Conservation (phyloP, 23 tunicate species). For the Styela clava region DNA sequence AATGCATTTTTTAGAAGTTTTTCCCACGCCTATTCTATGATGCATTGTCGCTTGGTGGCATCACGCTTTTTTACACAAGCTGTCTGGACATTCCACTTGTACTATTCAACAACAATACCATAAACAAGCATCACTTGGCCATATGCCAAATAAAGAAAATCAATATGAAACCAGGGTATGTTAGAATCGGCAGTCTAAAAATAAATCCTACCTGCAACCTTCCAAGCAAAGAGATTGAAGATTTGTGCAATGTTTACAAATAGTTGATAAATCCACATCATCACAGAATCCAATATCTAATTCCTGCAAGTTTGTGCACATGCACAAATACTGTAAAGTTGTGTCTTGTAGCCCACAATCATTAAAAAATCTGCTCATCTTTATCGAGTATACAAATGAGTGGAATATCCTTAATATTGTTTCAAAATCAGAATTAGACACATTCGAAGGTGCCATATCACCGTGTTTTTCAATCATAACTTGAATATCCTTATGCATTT, state of each 20-base stretch:
- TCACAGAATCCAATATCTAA: constrained; percentile 21
- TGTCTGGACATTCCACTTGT: too few relatives aligned
- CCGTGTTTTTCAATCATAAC: background rate
- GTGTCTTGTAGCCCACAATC: constrained; percentile 13
- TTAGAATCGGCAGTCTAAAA: too few relatives aligned
- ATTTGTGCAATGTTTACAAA: constrained; percentile 3
- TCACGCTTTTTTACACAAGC: too few relatives aligned
- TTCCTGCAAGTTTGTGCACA: background rate
- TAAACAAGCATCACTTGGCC: too few relatives aligned
- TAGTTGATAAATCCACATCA: constrained; percentile 5
- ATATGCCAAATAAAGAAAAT: too few relatives aligned
- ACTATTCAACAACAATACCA: too few relatives aligned
- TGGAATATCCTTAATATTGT: background rate
- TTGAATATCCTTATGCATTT: constrained; percentile 6
- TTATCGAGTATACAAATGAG: background rate
- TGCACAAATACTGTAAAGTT: background rate
- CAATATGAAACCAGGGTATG: too few relatives aligned
- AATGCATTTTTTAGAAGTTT: too few relatives aligned
- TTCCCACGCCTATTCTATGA: too few relatives aligned
- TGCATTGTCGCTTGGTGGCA: too few relatives aligned
- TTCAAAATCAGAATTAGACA: background rate
- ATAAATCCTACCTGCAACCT: constrained; percentile 11
- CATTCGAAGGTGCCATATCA: background rate
- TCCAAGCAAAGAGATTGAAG: background rate
- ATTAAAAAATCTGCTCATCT: constrained; percentile 1